Percentiles rank a stretch among this genome's conserved stretches.
Evolutionary conservation across 2,888 invertebrate genomes (phyloP).

Genomic region (Chaitophorus viminalis): DNA sequence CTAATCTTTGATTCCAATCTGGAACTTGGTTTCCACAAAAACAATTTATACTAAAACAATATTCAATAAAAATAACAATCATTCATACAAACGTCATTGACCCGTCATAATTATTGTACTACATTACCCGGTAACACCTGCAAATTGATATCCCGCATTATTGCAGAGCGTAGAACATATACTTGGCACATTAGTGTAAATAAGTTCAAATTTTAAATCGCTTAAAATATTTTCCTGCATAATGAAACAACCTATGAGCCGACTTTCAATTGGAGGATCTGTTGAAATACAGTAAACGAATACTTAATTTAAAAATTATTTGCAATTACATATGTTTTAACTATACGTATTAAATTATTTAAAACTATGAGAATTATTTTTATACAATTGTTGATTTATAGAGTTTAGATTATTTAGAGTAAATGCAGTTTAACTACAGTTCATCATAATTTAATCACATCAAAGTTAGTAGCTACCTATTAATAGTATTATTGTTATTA

Average conservation of each 20-base stretch:
- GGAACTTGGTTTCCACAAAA: constrained; percentile 56
- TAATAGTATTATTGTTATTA: too few species aligned
- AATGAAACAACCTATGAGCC: constrained; percentile 59
- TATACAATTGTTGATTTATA: too few species aligned
- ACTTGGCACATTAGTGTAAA: constrained; percentile 51
- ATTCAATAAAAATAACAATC: neutral
- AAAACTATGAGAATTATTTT: too few species aligned
- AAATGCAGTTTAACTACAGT: too few species aligned
- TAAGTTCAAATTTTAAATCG: constrained; percentile 46
- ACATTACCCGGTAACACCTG: constrained; percentile 58
- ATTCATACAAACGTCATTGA: too few species aligned
- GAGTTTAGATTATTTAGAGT: too few species aligned
- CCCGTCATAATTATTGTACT: neutral
- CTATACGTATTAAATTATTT: too few species aligned
- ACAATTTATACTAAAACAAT: constrained; percentile 59
- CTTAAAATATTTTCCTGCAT: constrained; percentile 39
- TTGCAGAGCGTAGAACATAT: constrained; percentile 58
- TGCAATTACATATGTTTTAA: neutral
- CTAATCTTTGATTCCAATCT: neutral
- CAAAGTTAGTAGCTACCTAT: too few species aligned
- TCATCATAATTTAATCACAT: too few species aligned
- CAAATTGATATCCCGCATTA: constrained; percentile 53
- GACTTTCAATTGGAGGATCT: constrained; percentile 18
- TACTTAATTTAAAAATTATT: neutral
- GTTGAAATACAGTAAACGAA: constrained; percentile 7